Evolutionary conservation across 2,113 vertebrate species (phyloP), one percentile per base, ranked within the genome.

Genomic region (Pedetes capensis): DNA sequence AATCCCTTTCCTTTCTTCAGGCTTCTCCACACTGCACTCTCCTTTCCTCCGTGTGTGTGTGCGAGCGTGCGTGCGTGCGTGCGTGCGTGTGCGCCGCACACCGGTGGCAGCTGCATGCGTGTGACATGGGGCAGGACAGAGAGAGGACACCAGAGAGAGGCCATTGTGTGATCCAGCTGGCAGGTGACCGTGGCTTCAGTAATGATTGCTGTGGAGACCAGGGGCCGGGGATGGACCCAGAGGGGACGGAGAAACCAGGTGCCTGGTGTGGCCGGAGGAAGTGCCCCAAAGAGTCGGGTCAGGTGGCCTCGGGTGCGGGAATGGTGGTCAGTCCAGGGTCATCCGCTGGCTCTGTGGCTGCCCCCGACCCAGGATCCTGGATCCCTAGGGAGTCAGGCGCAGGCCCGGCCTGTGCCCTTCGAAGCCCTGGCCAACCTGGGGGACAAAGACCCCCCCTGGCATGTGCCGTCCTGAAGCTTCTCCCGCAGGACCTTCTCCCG

Each of bases 311-410:
- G 11, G 42, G 34, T 23, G 1, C 1, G 6, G 59, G 10, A 4
- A 0, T 44, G 5, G 37, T 2, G n/a, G 37, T 39, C 32, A 4
- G 16, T 23, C 34, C 44, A 3, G 29, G 16, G 4, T 22, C 23
- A 0, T 47, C 5, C 0, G 14, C 13, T 0, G 1, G 55, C 3
- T 27, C 76, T 82, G 17, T 91, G 95, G 98, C 96, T 66, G 86
- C 84, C 66, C 92, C 87, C 2, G 37, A 93, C 76, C 80, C 84
- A 88, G 89, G 90, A 95, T 80, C 55, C 72, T 59, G 79, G 10
- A 37, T 1, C 34, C 20, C 37, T 6, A 13, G 34, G 1, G 22
- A 23, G 12, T 10, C 9, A 47, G 69, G 47, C 29, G 34, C 23
- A 55, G 42, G 61, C 13, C 44, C 32, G 25, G 18, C 71, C 25